Evolutionary conservation across 2,797 vertebrate genomes (phyloP).

Genomic region (Mus caroli): DNA sequence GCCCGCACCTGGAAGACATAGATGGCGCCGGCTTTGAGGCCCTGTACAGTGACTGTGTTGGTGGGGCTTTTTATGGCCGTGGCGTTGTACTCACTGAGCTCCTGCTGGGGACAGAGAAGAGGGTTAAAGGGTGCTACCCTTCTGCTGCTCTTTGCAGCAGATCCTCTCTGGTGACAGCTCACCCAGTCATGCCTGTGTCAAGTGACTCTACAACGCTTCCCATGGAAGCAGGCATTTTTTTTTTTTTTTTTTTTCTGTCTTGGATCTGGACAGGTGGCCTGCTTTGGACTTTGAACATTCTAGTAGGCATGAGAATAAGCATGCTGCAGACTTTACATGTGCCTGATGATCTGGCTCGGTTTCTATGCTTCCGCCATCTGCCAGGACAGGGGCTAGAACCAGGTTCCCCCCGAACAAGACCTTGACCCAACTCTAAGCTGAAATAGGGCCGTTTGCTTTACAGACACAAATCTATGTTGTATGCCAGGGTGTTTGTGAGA

Average conservation of each 20-base stretch:
- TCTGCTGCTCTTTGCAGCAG: neutral
- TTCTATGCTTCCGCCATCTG: neutral
- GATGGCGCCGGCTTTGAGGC: slow-evolving; percentile 95
- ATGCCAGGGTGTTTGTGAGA: neutral
- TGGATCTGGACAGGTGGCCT: neutral
- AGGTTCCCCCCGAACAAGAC: neutral
- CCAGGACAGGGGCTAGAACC: neutral
- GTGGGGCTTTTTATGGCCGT: slow-evolving; percentile 96
- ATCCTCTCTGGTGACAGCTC: neutral
- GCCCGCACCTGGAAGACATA: slow-evolving; percentile 99
- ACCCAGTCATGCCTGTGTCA: neutral
- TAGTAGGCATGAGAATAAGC: neutral
- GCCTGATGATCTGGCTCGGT: neutral
- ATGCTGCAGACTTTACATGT: neutral
- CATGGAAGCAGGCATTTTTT: neutral
- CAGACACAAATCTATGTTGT: neutral
- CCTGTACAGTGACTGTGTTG: slow-evolving; percentile 94
- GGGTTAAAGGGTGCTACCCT: slow-evolving; percentile 14
- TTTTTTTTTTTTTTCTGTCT: neutral
- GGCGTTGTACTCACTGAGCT: slow-evolving; percentile 94
- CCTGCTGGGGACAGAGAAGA: slow-evolving; percentile 88
- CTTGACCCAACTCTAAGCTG: slow-evolving; percentile 1
- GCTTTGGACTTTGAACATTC: slow-evolving; percentile 11
- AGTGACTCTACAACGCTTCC: neutral
- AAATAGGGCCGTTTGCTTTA: neutral